Evolutionary conservation across 2,888 invertebrate genomes (phyloP).

Genomic region (Agapostemon virescens): DNA sequence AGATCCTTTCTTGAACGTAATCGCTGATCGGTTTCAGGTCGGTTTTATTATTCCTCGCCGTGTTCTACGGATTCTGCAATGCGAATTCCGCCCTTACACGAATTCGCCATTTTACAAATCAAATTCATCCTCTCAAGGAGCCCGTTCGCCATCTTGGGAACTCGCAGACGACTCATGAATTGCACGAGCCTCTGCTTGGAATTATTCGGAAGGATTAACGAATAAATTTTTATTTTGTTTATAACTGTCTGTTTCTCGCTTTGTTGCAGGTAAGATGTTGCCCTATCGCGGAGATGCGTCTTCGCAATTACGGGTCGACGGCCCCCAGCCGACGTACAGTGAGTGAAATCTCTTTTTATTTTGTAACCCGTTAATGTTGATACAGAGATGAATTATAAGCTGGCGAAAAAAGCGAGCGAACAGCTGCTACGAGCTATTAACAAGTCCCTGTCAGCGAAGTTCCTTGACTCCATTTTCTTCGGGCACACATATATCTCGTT

Average conservation of each 20-base stretch:
- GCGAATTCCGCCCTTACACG: too few species aligned
- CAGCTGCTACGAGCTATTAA: slow-evolving; percentile 40
- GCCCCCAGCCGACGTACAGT: background rate
- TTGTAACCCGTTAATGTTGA: background rate
- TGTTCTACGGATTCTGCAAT: background rate
- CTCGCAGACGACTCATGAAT: too few species aligned
- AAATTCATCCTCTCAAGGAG: too few species aligned
- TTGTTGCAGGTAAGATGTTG: slow-evolving; percentile 52
- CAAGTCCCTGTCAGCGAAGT: slow-evolving; percentile 52
- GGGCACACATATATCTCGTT: background rate
- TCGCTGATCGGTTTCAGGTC: background rate
- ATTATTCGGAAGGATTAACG: too few species aligned
- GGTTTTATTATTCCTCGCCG: background rate
- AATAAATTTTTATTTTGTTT: background rate
- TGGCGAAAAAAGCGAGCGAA: background rate
- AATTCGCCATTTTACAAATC: too few species aligned
- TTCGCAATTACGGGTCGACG: too few species aligned
- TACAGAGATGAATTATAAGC: background rate
- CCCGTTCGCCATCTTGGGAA: too few species aligned
- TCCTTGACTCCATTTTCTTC: slow-evolving; percentile 30
- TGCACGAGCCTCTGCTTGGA: too few species aligned
- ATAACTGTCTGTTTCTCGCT: background rate
- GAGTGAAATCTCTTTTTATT: slow-evolving; percentile 16
- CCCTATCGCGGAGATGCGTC: too few species aligned
- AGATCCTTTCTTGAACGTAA: background rate